Base-by-base conservation (phyloP, 1,140 invertebrate genomes). In the Phymorhynchus buccinoides region DNA sequence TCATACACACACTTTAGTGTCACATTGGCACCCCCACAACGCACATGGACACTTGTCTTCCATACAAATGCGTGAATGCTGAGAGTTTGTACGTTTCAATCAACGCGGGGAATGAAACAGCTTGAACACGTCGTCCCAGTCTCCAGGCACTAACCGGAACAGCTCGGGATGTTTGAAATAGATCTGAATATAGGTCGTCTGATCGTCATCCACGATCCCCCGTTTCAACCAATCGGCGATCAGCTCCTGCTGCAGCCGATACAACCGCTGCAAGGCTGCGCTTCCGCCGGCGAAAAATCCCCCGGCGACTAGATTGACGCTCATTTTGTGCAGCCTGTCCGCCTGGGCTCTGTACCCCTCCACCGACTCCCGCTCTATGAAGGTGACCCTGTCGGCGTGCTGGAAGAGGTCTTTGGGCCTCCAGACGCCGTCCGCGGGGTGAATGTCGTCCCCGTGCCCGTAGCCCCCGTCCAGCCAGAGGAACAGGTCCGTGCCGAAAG, bases 381-480 rank as follows among this genome's bases (percentile, higher is more conserved):
- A 42, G 2, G 83, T 85, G 22, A 87, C 41, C 52, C 66, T 84
- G 27, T 87, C 66, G n/a, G 56, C 27, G 66, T 68, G 37, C 30
- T 77, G 66, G 39, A 79, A 62, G 6, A 82, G 32, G 16, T 68
- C 44, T 44, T 83, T 68, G 22, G 86, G 86, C 27, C 32, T 77
- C 86, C 86, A 87, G 1, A 87, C 44, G 27, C 73, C 83, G 37
- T 87, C 80, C 37, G 7, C 3, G 0, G 86, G 86, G 48, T 78
- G 81, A 27, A 84, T 56, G 62, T 85, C 79, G 39, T 82, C 35
- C 22, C 86, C 86, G 66, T 87, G 86, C 3, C 86, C 86, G 56
- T 87, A 87, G 0, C 86, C 86, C 14, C 79, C 78, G 52, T 87
- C 86, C 39, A 87, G 16, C 86, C 84, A 87, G 32, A 85, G 35